Base-by-base conservation (phyloP, 64 coral and sea anemone genomes). In the Actinia equina region DNA sequence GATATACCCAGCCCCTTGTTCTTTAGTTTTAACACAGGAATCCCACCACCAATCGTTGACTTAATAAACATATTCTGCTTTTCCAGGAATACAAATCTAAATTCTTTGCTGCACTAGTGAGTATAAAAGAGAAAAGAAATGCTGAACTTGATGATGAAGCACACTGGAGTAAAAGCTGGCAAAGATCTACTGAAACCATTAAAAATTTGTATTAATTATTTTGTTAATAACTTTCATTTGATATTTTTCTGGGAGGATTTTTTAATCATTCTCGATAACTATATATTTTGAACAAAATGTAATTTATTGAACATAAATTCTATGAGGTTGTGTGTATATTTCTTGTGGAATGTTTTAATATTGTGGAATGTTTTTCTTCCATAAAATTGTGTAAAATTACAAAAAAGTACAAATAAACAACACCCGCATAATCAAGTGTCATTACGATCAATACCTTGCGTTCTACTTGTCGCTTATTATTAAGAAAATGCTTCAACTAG, bases 101-200 rank as follows among this genome's bases (percentile, higher is more conserved):
- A 84, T 91, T 91, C 56, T 54, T 84, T 25, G 18, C 84, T 41
- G 42, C 80, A 12, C 25, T 91, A 20, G 59, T n/a, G 13, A 70
- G 22, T 22, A 91, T 91, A 23, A 71, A 61, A 69, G 79, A 91
- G n/a, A 58, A 54, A 41, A 91, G 43, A 82, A 70, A 23, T 87
- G 89, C 84, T 20, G 61, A 87, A 44, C 85, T 91, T 7, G 80
- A 86, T 45, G 82, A 91, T 19, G 89, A 91, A 71, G 89, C 54
- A 81, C 76, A 70, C 82, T 91, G 89, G 89, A 87, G 67, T 53
- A 44, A 46, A 69, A 91, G 84, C 52, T 91, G 89, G 89, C 10
- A 91, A 87, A 25, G 89, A 81, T 91, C 89, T 6, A 91, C 86
- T 7, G 79, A 41, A 26, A 91, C 86, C 42, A 91, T 91, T 30